Percentiles rank a stretch among this genome's conserved stretches.
phyloP scores from a whole-genome alignment of 37 sponge, comb jelly and placozoan genomes.

The Theonella swinhoei region DNA sequence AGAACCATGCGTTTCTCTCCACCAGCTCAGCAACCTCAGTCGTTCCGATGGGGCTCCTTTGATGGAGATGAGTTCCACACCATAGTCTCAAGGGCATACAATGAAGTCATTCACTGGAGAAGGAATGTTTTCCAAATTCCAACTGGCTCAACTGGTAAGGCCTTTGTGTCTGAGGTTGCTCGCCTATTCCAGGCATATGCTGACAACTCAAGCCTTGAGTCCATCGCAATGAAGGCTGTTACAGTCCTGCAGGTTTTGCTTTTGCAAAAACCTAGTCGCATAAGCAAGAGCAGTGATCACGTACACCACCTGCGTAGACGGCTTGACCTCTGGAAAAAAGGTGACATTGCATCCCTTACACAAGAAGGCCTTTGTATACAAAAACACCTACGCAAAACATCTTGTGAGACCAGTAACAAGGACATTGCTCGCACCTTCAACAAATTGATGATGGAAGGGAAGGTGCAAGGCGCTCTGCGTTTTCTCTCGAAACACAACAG shows the following conservation, averaged over 20 bases:
- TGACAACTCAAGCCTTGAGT: constrained; percentile 13
- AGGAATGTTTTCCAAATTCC: constrained; percentile 10
- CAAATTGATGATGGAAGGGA: too few relatives aligned
- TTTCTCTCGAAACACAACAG: constrained; percentile 19
- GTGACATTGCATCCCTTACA: constrained; percentile 7
- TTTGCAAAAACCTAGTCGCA: constrained; percentile 28
- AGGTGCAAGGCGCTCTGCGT: constrained; percentile 30
- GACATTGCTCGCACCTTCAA: not conserved
- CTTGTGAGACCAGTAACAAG: not conserved
- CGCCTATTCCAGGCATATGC: too few relatives aligned
- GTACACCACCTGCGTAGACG: constrained; percentile 5
- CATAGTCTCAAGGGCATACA: not conserved
- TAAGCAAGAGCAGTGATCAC: constrained; percentile 15
- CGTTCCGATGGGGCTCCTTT: constrained; percentile 8
- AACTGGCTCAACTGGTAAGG: constrained; percentile 12
- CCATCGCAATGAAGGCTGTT: constrained; percentile 15
- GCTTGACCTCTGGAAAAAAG: constrained; percentile 29
- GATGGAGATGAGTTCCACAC: not conserved
- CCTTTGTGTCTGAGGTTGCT: constrained; percentile 33
- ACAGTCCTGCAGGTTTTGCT: constrained; percentile 13
- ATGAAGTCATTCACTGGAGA: constrained; percentile 35
- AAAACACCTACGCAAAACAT: not conserved
- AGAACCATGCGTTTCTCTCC: too few relatives aligned
- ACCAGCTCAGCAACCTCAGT: too few relatives aligned
- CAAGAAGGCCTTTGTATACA: constrained; percentile 28